Evolutionary conservation across 2,888 invertebrate genomes (phyloP), one percentile per base, ranked within the genome.

Genomic region (Brenthis ino): DNA sequence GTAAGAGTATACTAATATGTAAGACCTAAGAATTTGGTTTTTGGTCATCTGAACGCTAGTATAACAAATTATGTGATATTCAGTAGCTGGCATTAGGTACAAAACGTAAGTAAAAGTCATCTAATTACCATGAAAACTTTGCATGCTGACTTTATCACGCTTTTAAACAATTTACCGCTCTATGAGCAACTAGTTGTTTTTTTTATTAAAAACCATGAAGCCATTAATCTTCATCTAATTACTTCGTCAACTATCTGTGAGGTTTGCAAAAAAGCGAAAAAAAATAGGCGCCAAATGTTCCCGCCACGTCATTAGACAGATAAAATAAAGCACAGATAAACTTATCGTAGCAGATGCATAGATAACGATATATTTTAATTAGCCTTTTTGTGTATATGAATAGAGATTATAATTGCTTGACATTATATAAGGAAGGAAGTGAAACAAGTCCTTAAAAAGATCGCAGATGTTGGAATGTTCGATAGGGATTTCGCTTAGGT

Each of bases 221-320:
- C 65, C 70, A 74, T 56, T 73, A 78, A 81, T 76, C 77, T 74
- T 71, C 58, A 48, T 70, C 77, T 84, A 84, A 83, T 83, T 80
- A 81, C 74, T 67, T 75, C 77, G 79, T 80, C 79, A 79, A 78
- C 85, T 71, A 82, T 81, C 87, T 87, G 89, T 89, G 88, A 85
- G 86, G 87, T 77, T 76, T 61, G 70, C 67, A 76, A 76, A 77
- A 73, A 74, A 77, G 77, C 75, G 75, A 78, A 77, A 79, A 80
- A 78, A 76, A 77, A 74, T 77, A 79, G 87, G 86, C 87, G 87
- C 87, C 88, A 84, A 85, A 84, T 78, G 81, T 83, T 84, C 80
- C 82, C 83, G 83, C 85, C 82, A 80, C 70, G 83, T 83, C 85
- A 82, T 86, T 85, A 85, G 74, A 75, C 75, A 86, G 87, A 88